Conservation (phyloP, 2,888 invertebrate species). For the Ophion ventricosus region DNA sequence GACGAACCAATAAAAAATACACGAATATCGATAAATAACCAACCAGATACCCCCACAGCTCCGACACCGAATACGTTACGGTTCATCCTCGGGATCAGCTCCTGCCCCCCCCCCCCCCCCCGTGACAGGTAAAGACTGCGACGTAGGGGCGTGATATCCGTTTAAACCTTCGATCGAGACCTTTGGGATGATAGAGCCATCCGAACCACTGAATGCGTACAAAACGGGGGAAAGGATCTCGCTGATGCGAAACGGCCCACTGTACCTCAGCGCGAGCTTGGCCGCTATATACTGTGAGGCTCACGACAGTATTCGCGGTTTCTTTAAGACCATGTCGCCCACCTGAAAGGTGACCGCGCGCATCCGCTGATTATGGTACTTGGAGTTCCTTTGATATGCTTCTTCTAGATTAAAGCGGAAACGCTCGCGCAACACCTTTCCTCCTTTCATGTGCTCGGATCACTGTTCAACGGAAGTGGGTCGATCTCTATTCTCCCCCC, state of each 20-base stretch:
- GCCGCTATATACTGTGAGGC: constrained; percentile 7
- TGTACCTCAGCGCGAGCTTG: constrained; percentile 6
- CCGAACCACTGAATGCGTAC: not conserved
- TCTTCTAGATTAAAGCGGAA: not conserved
- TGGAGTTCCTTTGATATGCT: not conserved
- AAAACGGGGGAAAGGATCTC: constrained; percentile 1
- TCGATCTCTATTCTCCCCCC: not conserved
- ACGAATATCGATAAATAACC: no score
- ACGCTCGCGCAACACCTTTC: not conserved
- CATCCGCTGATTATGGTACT: not conserved
- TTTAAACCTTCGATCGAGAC: not conserved
- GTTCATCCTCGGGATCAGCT: no score
- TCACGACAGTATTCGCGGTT: not conserved
- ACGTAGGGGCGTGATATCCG: not conserved
- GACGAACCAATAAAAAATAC: no score
- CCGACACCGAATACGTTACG: no score
- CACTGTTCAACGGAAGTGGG: not conserved
- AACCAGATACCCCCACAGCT: no score
- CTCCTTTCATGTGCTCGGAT: not conserved
- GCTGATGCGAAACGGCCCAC: not conserved
- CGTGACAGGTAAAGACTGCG: no score
- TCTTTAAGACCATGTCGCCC: not conserved
- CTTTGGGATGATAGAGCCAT: not conserved
- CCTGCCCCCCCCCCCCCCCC: no score
- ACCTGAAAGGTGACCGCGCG: not conserved